phyloP scores from a whole-genome alignment of 2,888 invertebrate species.

The Nemapogon koenigi region DNA sequence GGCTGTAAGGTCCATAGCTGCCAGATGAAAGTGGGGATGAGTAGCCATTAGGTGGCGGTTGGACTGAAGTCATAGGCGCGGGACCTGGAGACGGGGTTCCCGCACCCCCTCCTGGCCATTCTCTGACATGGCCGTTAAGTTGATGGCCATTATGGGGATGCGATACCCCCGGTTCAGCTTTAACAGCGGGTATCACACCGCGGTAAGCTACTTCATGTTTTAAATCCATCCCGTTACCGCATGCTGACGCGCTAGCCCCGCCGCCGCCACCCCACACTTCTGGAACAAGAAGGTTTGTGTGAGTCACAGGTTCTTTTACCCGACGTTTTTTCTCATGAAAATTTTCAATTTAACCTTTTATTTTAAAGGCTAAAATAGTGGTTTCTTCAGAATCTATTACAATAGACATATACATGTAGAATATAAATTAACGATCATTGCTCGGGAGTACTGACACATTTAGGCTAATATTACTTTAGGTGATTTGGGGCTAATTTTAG shows the following conservation, averaged over 20 bases:
- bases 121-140: constrained; percentile 53
- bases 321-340: too few species aligned
- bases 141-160: constrained; percentile 50
- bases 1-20: constrained; percentile 91
- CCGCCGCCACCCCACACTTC: constrained; percentile 61
- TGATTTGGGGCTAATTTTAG: too few species aligned
- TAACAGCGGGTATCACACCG: constrained; percentile 53
- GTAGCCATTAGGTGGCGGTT: constrained; percentile 77
- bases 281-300: constrained; percentile 23
- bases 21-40: constrained; percentile 86
- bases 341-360: too few species aligned
- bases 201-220: constrained; percentile 70
- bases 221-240: constrained; percentile 68
- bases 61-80: constrained; percentile 57
- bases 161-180: constrained; percentile 51
- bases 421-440: too few species aligned
- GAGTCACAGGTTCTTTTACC: too few species aligned
- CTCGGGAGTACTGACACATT: too few species aligned
- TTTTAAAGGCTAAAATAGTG: too few species aligned
- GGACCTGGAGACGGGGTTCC: constrained; percentile 72
- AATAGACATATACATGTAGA: too few species aligned
- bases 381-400: too few species aligned
- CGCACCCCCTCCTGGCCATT: constrained; percentile 61
- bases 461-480: too few species aligned
- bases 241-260: constrained; percentile 61